Evolutionary conservation across 2,797 vertebrate species (phyloP).

Genomic region (Tinamus major): DNA sequence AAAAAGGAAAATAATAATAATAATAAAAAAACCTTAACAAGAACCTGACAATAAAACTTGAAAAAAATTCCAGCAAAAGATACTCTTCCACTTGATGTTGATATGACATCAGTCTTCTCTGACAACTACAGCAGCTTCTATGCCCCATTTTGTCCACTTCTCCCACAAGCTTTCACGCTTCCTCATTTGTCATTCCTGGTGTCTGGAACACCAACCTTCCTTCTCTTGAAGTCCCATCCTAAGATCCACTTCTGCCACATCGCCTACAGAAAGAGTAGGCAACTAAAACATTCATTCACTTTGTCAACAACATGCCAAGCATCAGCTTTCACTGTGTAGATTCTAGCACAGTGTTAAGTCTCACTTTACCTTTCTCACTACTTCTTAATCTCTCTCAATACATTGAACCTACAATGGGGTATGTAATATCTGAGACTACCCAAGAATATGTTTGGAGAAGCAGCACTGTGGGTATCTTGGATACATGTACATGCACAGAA

Average conservation of each 20-base stretch:
- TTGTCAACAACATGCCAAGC: neutral
- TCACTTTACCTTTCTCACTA: neutral
- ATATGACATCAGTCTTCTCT: constrained; percentile 30
- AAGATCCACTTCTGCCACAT: constrained; percentile 61
- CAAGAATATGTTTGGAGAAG: neutral
- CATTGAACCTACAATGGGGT: neutral
- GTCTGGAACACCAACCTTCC: constrained; percentile 50
- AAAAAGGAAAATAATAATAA: neutral
- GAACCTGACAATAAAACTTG: neutral
- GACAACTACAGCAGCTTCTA: constrained; percentile 25
- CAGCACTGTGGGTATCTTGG: neutral
- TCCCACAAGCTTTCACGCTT: constrained; percentile 30
- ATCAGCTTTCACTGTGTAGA: neutral
- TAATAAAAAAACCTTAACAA: neutral
- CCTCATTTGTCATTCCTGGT: constrained; percentile 7
- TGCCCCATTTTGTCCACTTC: constrained; percentile 30
- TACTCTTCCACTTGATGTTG: neutral
- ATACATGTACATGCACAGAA: neutral
- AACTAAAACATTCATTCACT: constrained; percentile 35
- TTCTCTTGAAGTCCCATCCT: constrained; percentile 44
- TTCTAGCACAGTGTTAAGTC: neutral
- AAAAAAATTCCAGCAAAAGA: neutral
- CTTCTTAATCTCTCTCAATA: neutral
- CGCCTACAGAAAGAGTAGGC: constrained; percentile 62
- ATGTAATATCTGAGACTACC: neutral